Conservation (phyloP, 2,888 invertebrate species). For the Zygaena filipendulae region DNA sequence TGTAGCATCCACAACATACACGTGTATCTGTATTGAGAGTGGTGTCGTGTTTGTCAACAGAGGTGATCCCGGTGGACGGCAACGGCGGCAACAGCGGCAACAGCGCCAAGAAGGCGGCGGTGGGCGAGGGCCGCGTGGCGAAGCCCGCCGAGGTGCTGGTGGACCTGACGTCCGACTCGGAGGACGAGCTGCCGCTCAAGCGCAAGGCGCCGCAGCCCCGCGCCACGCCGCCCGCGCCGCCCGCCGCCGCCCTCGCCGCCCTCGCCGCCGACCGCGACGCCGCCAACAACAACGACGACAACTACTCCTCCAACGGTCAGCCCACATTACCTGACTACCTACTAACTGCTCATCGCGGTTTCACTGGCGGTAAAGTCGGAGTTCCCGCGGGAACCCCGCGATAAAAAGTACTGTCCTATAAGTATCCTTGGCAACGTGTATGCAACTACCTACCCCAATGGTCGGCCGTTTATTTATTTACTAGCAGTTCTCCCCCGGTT, state of each 20-base stretch:
- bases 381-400: too few relatives aligned
- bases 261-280: slow-evolving; percentile 40
- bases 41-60: too few relatives aligned
- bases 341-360: too few relatives aligned
- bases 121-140: slow-evolving; percentile 45
- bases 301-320: slow-evolving; percentile 55
- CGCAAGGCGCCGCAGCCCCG: slow-evolving; percentile 59
- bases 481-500: too few relatives aligned
- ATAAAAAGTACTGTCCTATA: slow-evolving; percentile 17
- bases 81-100: slow-evolving; percentile 18
- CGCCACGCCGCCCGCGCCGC: slow-evolving; percentile 47
- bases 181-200: slow-evolving; percentile 75
- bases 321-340: too few relatives aligned
- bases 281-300: slow-evolving; percentile 50
- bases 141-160: slow-evolving; percentile 60
- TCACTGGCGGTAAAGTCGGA: too few relatives aligned
- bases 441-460: too few relatives aligned
- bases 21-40: too few relatives aligned
- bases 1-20: too few relatives aligned
- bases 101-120: slow-evolving; percentile 41
- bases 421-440: too few relatives aligned
- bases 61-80: slow-evolving; percentile 59
- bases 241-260: slow-evolving; percentile 72
- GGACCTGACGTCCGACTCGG: slow-evolving; percentile 81
- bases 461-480: too few relatives aligned